A percentile compares a stretch with the other conserved stretches of the same genome.
Evolutionary conservation across 1,140 invertebrate genomes (phyloP).

Genomic region (Coenobita brevimanus): DNA sequence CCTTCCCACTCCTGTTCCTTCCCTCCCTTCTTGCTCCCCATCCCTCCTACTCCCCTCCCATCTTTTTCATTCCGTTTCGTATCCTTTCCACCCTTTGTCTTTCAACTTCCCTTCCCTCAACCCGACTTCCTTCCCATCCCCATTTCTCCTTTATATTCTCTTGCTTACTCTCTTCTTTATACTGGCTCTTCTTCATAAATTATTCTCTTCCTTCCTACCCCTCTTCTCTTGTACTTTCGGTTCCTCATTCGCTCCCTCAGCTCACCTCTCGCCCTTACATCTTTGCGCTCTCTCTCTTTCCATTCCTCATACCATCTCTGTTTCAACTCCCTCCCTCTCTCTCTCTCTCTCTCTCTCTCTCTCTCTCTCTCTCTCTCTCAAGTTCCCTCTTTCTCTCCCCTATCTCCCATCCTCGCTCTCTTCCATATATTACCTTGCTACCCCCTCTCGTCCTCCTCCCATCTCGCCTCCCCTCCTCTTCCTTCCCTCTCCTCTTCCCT

Average conservation of each 20-base stretch:
- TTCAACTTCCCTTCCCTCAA: too few relatives aligned
- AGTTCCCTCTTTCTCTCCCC: background rate
- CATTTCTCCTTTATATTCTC: background rate
- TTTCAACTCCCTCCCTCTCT: background rate
- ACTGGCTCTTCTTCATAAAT: background rate
- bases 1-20: background rate
- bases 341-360: background rate
- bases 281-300: background rate
- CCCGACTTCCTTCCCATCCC: background rate
- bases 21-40: background rate
- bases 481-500: background rate
- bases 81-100: background rate
- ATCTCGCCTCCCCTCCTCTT: background rate
- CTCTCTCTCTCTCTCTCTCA: background rate
- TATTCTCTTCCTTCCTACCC: background rate
- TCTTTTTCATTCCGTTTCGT: background rate
- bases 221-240: background rate
- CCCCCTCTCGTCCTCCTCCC: background rate
- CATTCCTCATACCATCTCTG: too few relatives aligned
- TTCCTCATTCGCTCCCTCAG: background rate
- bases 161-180: background rate
- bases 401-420: background rate
- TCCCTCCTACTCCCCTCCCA: background rate
- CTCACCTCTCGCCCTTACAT: background rate
- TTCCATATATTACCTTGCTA: background rate